phyloP scores from a whole-genome alignment of 1,140 invertebrate genomes.

The Pogonomyrmex barbatus region DNA sequence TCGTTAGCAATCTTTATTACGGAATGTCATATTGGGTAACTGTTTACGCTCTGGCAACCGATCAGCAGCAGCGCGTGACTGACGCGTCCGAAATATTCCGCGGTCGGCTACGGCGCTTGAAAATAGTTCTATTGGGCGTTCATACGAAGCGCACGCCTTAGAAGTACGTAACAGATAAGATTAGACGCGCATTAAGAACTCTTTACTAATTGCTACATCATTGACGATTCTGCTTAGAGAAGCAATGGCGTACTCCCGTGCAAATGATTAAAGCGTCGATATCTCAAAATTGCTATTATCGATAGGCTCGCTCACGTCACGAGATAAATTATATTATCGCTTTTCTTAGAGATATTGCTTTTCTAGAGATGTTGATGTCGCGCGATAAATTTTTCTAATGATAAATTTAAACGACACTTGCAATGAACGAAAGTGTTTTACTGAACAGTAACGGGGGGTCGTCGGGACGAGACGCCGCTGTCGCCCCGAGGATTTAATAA shows the following conservation, averaged over 20 bases:
- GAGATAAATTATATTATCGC: background rate
- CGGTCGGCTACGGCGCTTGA: too few species aligned
- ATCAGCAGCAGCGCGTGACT: too few species aligned
- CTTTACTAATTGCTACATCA: too few species aligned
- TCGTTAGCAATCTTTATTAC: background rate
- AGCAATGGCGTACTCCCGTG: too few species aligned
- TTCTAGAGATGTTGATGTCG: background rate
- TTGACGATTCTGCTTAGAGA: too few species aligned
- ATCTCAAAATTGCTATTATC: background rate
- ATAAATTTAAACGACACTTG: background rate
- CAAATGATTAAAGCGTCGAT: background rate
- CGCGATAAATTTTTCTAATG: background rate
- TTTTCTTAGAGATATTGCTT: background rate
- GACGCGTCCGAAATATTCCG: too few species aligned
- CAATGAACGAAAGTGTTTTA: background rate
- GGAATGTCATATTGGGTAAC: too few species aligned
- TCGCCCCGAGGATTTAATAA: constrained; percentile 24
- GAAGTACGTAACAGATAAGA: too few species aligned
- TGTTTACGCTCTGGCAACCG: too few species aligned
- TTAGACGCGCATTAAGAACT: too few species aligned
- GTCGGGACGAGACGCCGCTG: background rate
- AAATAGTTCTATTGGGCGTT: too few species aligned
- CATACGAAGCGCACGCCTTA: too few species aligned
- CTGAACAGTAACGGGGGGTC: background rate
- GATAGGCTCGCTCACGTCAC: background rate